Evolutionary conservation across 1,140 invertebrate genomes (phyloP).

Genomic region (Micrasema longulum): DNA sequence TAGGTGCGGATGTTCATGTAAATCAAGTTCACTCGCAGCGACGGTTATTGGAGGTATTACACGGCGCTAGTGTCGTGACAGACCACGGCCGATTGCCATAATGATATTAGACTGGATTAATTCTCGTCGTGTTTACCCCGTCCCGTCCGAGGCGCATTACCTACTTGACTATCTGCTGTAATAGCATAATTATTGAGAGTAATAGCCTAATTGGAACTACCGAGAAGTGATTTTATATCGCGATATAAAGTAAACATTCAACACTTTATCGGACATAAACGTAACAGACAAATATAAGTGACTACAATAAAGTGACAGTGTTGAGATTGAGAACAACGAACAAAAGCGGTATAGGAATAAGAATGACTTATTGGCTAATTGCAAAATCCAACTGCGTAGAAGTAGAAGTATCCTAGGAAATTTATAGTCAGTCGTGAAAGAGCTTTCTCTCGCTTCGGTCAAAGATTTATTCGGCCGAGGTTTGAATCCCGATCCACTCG

Average conservation of each 20-base stretch:
- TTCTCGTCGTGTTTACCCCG: constrained; percentile 22
- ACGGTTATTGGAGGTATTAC: constrained; percentile 14
- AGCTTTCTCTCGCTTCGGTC: constrained; percentile 31
- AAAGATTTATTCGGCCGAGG: constrained; percentile 33
- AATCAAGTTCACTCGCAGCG: constrained; percentile 20
- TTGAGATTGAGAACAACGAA: too few relatives aligned
- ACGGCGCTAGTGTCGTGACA: constrained; percentile 35
- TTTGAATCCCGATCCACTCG: constrained; percentile 4
- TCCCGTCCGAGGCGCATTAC: not conserved
- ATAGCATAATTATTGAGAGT: constrained; percentile 32
- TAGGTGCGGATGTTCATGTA: constrained; percentile 22
- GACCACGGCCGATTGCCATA: constrained; percentile 24
- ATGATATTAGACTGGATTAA: constrained; percentile 41
- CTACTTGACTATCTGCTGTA: not conserved
- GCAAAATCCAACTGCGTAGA: constrained; percentile 16
- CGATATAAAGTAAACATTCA: not conserved
- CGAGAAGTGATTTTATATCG: constrained; percentile 13
- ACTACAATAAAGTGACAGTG: too few relatives aligned
- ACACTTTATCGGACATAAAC: not conserved
- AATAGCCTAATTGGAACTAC: constrained; percentile 12
- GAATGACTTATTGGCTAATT: constrained; percentile 23
- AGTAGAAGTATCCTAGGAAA: constrained; percentile 5
- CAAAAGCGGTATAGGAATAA: not conserved
- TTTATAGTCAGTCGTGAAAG: constrained; percentile 25
- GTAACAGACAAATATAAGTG: too few relatives aligned